Evolutionary conservation across 2,113 vertebrate genomes (phyloP).

Genomic region (Alaudala cheleensis): DNA sequence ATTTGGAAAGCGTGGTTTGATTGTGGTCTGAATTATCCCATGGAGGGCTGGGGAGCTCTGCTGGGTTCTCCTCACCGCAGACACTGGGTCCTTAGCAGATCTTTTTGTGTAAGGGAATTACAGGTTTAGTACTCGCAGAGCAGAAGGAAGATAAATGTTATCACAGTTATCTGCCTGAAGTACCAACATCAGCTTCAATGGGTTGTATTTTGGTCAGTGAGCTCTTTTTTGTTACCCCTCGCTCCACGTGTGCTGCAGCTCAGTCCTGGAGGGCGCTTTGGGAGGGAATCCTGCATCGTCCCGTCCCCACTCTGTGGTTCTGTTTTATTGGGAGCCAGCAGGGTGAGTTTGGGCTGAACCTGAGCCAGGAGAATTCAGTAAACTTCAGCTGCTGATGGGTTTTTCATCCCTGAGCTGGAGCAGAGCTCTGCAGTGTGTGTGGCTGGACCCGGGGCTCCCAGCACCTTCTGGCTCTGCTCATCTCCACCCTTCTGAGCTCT

Average conservation of each 20-base stretch:
- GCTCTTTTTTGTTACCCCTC: neutral
- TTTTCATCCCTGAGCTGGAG: neutral
- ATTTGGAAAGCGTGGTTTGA: neutral
- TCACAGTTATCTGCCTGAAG: rapidly evolving
- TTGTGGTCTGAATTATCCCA: neutral
- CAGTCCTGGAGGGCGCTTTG: neutral
- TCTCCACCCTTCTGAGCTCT: neutral
- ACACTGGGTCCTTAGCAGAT: neutral
- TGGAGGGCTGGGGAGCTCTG: neutral
- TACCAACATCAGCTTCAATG: neutral
- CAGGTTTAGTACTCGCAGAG: neutral
- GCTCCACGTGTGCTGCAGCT: rapidly evolving
- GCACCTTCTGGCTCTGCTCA: neutral
- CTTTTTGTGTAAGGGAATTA: neutral
- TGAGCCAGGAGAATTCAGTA: neutral
- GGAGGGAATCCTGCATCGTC: rapidly evolving
- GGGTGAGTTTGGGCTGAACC: neutral
- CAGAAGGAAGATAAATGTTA: neutral
- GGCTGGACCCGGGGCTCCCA: neutral
- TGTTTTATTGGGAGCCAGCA: rapidly evolving
- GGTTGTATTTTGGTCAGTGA: neutral
- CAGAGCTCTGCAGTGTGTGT: neutral
- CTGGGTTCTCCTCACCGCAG: neutral
- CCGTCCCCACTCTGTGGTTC: rapidly evolving
- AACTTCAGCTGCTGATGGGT: neutral